Conservation (phyloP, 2,113 vertebrate genomes). For the Oenanthe oenanthe region DNA sequence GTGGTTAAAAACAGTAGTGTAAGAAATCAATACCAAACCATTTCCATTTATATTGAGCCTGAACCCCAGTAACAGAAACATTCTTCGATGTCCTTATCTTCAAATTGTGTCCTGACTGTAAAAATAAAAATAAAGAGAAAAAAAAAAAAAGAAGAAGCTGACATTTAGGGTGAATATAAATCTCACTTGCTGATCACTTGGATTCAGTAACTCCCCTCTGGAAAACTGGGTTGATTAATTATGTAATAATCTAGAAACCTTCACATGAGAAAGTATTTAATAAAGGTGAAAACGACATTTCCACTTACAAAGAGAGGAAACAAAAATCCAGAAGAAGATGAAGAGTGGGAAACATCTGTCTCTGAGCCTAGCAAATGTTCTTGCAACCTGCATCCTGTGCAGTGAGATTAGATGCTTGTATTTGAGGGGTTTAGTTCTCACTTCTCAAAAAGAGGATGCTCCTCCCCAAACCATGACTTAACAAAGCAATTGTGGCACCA, state of each 20-base stretch:
- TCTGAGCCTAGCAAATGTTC: not conserved
- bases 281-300: not conserved
- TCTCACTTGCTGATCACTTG: not conserved
- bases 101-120: not conserved
- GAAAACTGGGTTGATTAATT: not conserved
- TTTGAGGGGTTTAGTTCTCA: not conserved
- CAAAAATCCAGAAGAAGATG: not conserved
- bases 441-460: not conserved
- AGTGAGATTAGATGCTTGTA: not conserved
- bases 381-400: not conserved
- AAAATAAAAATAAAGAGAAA: not conserved
- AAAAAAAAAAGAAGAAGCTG: not conserved
- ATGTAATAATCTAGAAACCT: not conserved
- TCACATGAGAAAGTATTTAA: not conserved
- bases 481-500: not conserved
- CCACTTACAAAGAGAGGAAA: not conserved
- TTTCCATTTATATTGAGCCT: not conserved
- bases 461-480: not conserved
- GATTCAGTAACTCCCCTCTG: not conserved
- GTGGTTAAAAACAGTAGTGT: not conserved
- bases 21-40: not conserved
- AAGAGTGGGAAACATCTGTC: not conserved
- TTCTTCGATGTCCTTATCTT: not conserved
- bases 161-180: not conserved
- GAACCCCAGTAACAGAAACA: not conserved